Percentiles rank a stretch among this genome's conserved stretches.
Evolutionary conservation across 2,113 vertebrate genomes (phyloP).

Genomic region (Actenoides hombroni): DNA sequence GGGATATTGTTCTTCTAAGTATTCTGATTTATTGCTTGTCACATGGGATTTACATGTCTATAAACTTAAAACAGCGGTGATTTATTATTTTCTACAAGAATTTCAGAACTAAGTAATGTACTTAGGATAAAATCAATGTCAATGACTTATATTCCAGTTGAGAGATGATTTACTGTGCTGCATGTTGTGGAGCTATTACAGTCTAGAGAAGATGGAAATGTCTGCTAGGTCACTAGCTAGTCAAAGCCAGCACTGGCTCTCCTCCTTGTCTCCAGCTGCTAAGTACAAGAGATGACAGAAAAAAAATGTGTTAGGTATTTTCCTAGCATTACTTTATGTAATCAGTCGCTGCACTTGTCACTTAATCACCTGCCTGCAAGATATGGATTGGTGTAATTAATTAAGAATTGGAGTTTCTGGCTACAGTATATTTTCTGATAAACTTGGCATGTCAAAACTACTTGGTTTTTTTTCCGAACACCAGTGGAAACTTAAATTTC

Average conservation of each 20-base stretch:
- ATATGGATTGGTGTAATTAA: not conserved
- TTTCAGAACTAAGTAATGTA: not conserved
- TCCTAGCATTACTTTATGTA: not conserved
- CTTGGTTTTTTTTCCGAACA: not conserved
- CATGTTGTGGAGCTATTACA: not conserved
- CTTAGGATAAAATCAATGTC: constrained; percentile 16
- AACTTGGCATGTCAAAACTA: not conserved
- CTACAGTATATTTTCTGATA: not conserved
- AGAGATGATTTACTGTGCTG: not conserved
- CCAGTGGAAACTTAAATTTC: not conserved
- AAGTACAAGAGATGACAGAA: not conserved
- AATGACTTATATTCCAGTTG: not conserved
- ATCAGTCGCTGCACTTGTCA: constrained; percentile 11
- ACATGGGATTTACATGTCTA: not conserved
- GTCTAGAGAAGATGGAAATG: not conserved
- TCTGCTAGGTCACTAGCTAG: not conserved
- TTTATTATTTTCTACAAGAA: not conserved
- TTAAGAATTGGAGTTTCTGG: not conserved
- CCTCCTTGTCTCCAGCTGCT: not conserved
- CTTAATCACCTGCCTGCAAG: not conserved
- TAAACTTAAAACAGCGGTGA: not conserved
- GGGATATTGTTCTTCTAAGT: not conserved
- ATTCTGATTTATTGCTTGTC: constrained; percentile 35
- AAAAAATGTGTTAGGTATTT: constrained; percentile 2
- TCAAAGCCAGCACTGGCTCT: not conserved